phyloP scores from a whole-genome alignment of 2,797 vertebrate genomes.

The Anolis apletophallus region DNA sequence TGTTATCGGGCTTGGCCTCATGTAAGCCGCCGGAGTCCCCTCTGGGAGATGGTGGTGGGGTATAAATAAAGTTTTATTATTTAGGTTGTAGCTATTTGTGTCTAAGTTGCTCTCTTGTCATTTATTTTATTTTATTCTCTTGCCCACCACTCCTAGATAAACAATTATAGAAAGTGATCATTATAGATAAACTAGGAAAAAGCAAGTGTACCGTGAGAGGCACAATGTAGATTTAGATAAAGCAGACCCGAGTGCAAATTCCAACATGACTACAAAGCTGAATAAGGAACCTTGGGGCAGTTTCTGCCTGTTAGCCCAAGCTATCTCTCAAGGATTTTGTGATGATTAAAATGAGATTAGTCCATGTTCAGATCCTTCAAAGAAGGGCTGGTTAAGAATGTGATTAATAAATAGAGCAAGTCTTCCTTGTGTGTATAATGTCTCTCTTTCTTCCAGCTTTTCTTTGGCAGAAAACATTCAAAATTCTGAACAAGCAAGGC shows the following conservation, averaged over 20 bases:
- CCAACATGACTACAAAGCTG: neutral
- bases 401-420: neutral
- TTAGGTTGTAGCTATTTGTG: neutral
- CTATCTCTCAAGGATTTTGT: neutral
- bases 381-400: neutral
- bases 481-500: neutral
- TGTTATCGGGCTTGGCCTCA: no score
- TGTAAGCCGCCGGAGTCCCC: no score
- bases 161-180: neutral
- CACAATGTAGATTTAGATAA: neutral
- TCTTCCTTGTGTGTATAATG: neutral
- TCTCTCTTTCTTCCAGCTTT: neutral
- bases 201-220: no score
- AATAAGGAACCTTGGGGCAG: neutral
- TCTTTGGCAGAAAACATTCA: neutral
- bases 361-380: neutral
- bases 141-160: neutral
- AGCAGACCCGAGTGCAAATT: neutral
- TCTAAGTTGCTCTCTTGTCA: neutral
- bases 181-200: neutral
- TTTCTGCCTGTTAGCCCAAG: neutral
- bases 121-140: neutral
- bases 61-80: no score
- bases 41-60: no score
- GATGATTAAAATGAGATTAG: constrained; percentile 15